Evolutionary conservation across 2,888 invertebrate genomes (phyloP).

Genomic region (Ectemnius lituratus): DNA sequence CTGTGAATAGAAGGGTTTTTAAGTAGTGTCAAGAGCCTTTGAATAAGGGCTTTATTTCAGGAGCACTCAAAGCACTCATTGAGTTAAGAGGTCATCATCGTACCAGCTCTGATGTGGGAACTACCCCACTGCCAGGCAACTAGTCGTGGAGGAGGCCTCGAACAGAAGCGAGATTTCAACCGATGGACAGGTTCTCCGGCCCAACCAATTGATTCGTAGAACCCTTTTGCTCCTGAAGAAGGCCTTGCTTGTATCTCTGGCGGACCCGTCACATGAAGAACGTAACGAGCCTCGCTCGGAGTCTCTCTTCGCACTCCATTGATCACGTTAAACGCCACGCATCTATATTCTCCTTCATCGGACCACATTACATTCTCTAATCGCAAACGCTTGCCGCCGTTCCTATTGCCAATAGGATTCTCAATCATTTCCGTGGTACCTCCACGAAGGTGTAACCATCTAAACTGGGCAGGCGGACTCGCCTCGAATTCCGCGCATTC

Average conservation of each 20-base stretch:
- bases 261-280: constrained; percentile 74
- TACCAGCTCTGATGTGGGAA: constrained; percentile 74
- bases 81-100: constrained; percentile 7
- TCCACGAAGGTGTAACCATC: constrained; percentile 77
- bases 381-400: constrained; percentile 74
- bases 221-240: constrained; percentile 63
- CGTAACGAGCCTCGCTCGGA: constrained; percentile 68
- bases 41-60: background rate
- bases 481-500: constrained; percentile 80
- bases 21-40: background rate
- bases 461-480: constrained; percentile 79
- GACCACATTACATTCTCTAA: constrained; percentile 80
- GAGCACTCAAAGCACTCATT: background rate
- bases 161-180: constrained; percentile 72
- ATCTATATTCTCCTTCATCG: constrained; percentile 80
- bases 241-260: constrained; percentile 74
- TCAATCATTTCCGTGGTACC: constrained; percentile 69
- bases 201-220: constrained; percentile 73
- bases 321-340: constrained; percentile 80
- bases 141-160: constrained; percentile 85
- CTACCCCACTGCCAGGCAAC: constrained; percentile 94
- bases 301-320: constrained; percentile 75
- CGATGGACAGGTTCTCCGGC: constrained; percentile 72
- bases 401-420: constrained; percentile 70
- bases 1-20: constrained; percentile 47